Evolutionary conservation across 2,113 vertebrate genomes (phyloP), one percentile per base, ranked within the genome.

Genomic region (Malurus elegans): DNA sequence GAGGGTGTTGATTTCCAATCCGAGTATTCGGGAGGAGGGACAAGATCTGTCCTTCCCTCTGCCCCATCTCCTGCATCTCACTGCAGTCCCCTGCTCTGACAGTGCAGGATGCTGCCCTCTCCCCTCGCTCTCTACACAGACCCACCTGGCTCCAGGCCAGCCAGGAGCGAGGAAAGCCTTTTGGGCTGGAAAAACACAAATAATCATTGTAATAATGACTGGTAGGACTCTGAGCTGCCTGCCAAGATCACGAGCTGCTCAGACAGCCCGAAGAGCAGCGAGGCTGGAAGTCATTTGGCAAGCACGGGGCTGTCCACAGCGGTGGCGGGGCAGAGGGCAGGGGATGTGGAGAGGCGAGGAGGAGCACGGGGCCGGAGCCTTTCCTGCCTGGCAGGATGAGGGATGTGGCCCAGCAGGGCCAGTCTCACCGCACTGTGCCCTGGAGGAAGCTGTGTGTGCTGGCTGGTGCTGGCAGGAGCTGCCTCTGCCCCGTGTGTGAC

Each of bases 361-460:
- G 76, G 69, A 76, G 70, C 1, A 0, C 1, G 6, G 26, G 56
- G 32, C 73, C 0, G 0, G 88, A 61, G 86, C 75, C 65, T 93
- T 95, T 94, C 93, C 94, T 93, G 94, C 79, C 51, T 14, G 34
- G 85, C 93, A 90, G 90, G 93, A 91, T 93, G 81, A 84, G 70
- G 88, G 94, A 62, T 87, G 88, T 89, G 80, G 60, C 51, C 69
- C 18, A 4, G 73, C 73, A 66, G 85, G 85, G 56, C 42, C 69
- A 25, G 92, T 36, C 81, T 70, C 88, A 66, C 81, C 15, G 94
- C 94, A 16, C 69, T 0, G 34, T 94, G 92, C 91, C 94, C 81
- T 0, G 38, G 24, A 94, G 91, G 92, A 95, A 96, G 88, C 78
- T 5, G 23, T 45, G 85, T 62, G 88, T 50, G 88, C 79, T 1